Percentiles rank a stretch among this genome's conserved stretches.
Evolutionary conservation across 2,888 invertebrate species (phyloP).

Genomic region (Drosophila meridionalis): DNA sequence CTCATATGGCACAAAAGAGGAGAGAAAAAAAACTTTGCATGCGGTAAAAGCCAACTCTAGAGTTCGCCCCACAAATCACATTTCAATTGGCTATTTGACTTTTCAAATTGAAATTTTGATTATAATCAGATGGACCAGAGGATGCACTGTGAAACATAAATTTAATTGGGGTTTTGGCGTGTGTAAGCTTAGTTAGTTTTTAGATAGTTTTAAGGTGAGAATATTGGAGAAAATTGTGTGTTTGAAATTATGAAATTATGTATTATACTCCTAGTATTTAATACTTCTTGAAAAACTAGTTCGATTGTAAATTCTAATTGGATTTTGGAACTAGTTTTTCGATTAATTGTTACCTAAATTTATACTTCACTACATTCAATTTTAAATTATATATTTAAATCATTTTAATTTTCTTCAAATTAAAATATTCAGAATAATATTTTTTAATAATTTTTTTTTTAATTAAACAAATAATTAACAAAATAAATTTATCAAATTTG

Average conservation of each 20-base stretch:
- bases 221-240: background rate
- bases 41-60: background rate
- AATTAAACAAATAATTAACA: too few relatives aligned
- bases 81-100: slow-evolving; percentile 15
- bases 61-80: background rate
- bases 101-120: slow-evolving; percentile 7
- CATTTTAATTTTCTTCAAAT: too few relatives aligned
- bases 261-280: too few relatives aligned
- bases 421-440: too few relatives aligned
- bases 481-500: too few relatives aligned
- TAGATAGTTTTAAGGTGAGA: background rate
- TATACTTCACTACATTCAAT: background rate
- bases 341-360: background rate
- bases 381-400: background rate
- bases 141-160: background rate
- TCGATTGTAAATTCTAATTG: background rate
- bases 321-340: background rate
- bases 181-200: background rate
- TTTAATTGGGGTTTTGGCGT: background rate
- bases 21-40: slow-evolving; percentile 3
- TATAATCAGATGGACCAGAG: background rate
- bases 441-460: too few relatives aligned
- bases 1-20: background rate
- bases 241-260: too few relatives aligned
- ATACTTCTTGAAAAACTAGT: too few relatives aligned